Evolutionary conservation across 2,888 invertebrate species (phyloP), one percentile per base, ranked within the genome.

Genomic region (Helobdella robusta): DNA sequence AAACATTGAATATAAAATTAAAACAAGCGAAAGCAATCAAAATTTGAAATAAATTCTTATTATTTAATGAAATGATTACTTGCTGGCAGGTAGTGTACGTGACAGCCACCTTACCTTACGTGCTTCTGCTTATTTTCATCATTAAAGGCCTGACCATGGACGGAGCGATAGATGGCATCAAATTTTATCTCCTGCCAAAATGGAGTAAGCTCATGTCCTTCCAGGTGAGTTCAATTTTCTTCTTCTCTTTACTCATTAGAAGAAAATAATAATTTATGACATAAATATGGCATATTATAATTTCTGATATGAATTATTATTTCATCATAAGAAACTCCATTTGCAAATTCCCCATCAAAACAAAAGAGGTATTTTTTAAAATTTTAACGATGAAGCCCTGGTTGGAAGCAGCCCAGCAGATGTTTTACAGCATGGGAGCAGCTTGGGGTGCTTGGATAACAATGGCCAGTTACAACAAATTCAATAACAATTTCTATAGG

Each of bases 141-240:
- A 70, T 77, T 34, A 73, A 76, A 58, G 74, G 75, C 0, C 68
- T 74, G 62, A 75, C 74, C 34, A 73, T 77, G 66, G 74, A 74
- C 0, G 77, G 77, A 4, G 72, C 75, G 36, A 67, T 74, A 40
- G 72, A 73, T n/a, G 77, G 77, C 18, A 74, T 77, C 64, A 72
- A 72, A 50, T 76, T 66, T 65, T 71, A 71, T 61, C 20, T 71
- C 34, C 44, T 71, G 28, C 71, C 71, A 1, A 36, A 71, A 36
- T 71, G 70, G 70, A 28, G 59, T 3, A 67, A 69, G 23, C 66
- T 71, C 25, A 65, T 71, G n/a, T 48, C 40, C 32, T 67, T 69
- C 28, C 65, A 66, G 68, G 71, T 71, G 59, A 2, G 35, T 65
- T n/a, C n/a, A 23, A 5, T 20, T 32, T 52, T 15, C 11, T 8